Percentiles rank a stretch among this genome's conserved stretches.
These are phyloP conservation scores for Heteromyza rotundicornis DNA, from an alignment of 2,888 invertebrate species.

Conservation along the genomic window DNA sequence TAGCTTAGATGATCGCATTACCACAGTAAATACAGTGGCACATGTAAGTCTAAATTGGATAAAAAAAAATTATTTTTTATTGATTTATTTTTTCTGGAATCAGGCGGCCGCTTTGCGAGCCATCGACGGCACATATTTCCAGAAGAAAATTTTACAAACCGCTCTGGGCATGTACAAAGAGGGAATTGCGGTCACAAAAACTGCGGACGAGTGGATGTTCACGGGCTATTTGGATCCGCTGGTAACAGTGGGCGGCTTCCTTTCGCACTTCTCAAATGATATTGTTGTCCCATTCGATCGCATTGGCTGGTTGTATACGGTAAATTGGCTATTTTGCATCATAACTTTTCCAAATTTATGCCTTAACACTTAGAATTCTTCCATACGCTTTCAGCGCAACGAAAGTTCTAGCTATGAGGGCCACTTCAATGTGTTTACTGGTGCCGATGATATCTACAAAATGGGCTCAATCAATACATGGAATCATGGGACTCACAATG, in stretches of 20 bases:
- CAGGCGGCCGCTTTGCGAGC: constrained; percentile 63
- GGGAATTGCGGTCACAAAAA: constrained; percentile 67
- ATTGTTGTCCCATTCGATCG: constrained; percentile 71
- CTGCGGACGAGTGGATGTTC: constrained; percentile 75
- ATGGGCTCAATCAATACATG: constrained; percentile 76
- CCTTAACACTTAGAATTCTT: too few relatives aligned
- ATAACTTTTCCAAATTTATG: background rate
- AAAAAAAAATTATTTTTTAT: constrained; percentile 16
- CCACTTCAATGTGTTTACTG: constrained; percentile 77
- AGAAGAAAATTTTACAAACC: constrained; percentile 67
- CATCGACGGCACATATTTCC: constrained; percentile 66
- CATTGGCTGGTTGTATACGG: constrained; percentile 83
- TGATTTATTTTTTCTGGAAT: constrained; percentile 3
- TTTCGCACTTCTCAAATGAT: constrained; percentile 64
- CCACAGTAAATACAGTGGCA: constrained; percentile 77
- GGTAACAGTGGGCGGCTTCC: constrained; percentile 68
- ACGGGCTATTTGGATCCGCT: constrained; percentile 78
- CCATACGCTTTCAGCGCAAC: constrained; percentile 71
- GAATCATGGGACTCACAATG: constrained; percentile 71
- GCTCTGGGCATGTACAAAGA: constrained; percentile 66
- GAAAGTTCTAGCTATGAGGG: constrained; percentile 77
- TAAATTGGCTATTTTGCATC: constrained; percentile 56
- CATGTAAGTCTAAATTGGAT: constrained; percentile 69
- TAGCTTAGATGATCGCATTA: constrained; percentile 71
- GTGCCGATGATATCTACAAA: constrained; percentile 67